These are phyloP conservation scores for Heteronetta atricapilla DNA, from an alignment of 2,113 vertebrate species.

Conservation along the genomic window DNA sequence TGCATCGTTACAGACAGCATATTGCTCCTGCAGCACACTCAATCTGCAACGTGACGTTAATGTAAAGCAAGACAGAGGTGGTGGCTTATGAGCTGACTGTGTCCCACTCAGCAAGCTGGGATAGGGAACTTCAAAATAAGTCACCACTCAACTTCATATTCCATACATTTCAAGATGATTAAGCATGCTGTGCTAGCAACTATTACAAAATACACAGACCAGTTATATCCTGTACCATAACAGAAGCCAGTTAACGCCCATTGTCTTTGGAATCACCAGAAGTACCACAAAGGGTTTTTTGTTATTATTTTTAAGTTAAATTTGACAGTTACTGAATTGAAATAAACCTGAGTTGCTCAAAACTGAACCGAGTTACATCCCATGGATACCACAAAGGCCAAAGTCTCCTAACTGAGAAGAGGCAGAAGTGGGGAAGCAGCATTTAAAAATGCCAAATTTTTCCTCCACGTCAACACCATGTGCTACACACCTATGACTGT, in stretches of 20 bases:
- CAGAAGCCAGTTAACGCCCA: neutral
- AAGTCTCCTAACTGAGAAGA: neutral
- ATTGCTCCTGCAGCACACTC: neutral
- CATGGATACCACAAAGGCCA: rapidly evolving
- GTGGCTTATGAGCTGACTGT: neutral
- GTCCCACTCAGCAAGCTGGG: neutral
- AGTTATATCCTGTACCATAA: neutral
- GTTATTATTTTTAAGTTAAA: neutral
- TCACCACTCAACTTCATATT: neutral
- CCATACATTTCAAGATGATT: neutral
- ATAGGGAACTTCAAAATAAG: neutral
- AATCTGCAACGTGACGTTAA: neutral
- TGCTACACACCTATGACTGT: neutral
- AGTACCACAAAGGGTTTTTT: neutral
- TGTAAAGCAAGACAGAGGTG: neutral
- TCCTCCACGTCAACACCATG: rapidly evolving
- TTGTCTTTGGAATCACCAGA: neutral
- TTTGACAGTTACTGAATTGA: neutral
- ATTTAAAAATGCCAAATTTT: neutral
- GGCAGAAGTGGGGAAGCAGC: neutral
- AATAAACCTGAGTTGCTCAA: neutral
- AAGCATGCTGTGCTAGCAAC: neutral
- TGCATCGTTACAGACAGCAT: neutral
- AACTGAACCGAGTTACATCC: neutral
- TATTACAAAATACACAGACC: neutral